A percentile compares a stretch with the other conserved stretches of the same genome.
phyloP scores from a whole-genome alignment of 2,888 invertebrate genomes.

The Torymus tubicola region DNA sequence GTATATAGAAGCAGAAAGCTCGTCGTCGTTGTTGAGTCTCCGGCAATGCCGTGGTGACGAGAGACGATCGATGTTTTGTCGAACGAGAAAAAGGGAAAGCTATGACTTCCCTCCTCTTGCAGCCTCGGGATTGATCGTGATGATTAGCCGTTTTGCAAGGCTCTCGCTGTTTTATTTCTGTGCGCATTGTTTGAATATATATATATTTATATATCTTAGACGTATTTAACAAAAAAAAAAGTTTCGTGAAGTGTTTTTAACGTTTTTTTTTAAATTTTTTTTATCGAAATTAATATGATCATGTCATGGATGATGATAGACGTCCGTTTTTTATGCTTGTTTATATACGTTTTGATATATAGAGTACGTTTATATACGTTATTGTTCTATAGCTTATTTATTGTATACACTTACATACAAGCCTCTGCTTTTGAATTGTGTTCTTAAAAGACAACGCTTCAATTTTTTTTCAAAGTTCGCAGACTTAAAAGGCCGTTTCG shows the following conservation, averaged over 20 bases:
- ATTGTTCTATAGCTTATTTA: constrained; percentile 2
- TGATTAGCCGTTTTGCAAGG: constrained; percentile 23
- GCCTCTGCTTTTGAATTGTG: constrained; percentile 43
- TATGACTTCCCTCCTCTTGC: constrained; percentile 40
- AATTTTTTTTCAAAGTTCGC: constrained; percentile 52
- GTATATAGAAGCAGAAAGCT: constrained; percentile 12
- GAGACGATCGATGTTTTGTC: too few species aligned
- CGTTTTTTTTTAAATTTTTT: too few species aligned
- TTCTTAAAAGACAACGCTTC: constrained; percentile 37
- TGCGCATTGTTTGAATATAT: too few species aligned
- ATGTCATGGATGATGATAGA: neutral
- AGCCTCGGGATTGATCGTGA: neutral
- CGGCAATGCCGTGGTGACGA: too few species aligned
- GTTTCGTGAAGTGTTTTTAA: too few species aligned
- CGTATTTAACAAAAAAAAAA: too few species aligned
- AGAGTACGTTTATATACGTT: constrained; percentile 30
- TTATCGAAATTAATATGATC: too few species aligned
- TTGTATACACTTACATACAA: constrained; percentile 46
- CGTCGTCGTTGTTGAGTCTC: too few species aligned
- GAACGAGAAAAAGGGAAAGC: constrained; percentile 39
- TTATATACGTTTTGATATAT: too few species aligned
- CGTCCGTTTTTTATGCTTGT: constrained; percentile 9
- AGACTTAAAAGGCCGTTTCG: constrained; percentile 54
- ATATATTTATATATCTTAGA: too few species aligned
- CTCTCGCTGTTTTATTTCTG: too few species aligned